Evolutionary conservation across 1,140 invertebrate species (phyloP).

Genomic region (Aphidius gifuensis): DNA sequence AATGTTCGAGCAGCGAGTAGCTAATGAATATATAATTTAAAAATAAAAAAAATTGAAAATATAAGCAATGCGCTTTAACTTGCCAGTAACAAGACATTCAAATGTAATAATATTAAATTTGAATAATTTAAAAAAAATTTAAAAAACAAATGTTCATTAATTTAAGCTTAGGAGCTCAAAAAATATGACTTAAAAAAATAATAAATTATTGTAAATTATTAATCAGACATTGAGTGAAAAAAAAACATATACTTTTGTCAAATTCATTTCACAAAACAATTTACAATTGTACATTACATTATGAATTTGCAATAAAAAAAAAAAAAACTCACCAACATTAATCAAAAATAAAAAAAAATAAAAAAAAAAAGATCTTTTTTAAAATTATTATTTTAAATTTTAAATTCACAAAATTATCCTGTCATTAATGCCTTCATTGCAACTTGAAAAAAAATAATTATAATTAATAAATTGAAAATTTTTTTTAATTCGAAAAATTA

Average conservation of each 20-base stretch:
- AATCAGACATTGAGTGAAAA: constrained; percentile 32
- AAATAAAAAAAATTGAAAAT: too few relatives aligned
- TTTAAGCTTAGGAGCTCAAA: constrained; percentile 38
- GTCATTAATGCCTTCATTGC: too few relatives aligned
- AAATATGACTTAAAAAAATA: constrained; percentile 20
- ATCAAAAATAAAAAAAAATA: constrained; percentile 5
- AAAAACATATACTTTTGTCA: constrained; percentile 23
- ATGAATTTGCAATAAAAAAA: too few relatives aligned
- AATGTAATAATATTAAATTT: constrained; percentile 3
- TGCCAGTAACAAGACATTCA: neutral
- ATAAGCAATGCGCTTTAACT: constrained; percentile 10
- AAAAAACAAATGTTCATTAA: constrained; percentile 35
- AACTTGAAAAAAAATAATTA: too few relatives aligned
- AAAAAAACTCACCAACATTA: constrained; percentile 31
- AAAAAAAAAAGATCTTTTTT: constrained; percentile 11
- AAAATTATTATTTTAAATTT: neutral
- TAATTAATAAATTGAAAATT: too few relatives aligned
- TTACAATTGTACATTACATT: constrained; percentile 16
- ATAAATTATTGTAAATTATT: constrained; percentile 36
- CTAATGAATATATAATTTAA: too few relatives aligned
- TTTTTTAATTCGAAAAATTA: too few relatives aligned
- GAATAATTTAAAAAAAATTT: constrained; percentile 6
- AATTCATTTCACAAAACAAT: constrained; percentile 39
- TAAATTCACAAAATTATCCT: too few relatives aligned
- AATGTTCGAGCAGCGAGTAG: constrained; percentile 12